Evolutionary conservation across 2,888 invertebrate genomes (phyloP).

Genomic region (Aspidapion aeneum): DNA sequence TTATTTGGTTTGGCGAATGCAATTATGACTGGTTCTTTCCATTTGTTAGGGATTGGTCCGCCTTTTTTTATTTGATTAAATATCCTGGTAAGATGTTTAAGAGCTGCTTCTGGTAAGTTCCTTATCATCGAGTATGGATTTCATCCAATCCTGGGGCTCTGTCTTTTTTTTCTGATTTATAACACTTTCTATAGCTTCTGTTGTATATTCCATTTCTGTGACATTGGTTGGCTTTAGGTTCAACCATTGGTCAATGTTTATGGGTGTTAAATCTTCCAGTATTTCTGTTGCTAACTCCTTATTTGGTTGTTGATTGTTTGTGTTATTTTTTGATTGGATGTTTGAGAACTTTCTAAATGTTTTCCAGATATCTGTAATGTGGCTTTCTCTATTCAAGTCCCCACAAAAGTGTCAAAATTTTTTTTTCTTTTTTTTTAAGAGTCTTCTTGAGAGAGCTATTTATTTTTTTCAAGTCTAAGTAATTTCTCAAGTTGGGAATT

Average conservation of each 20-base stretch:
- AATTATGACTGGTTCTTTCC: too few species aligned
- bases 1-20: too few species aligned
- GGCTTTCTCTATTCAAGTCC: background rate
- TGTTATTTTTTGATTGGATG: background rate
- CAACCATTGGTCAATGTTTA: background rate
- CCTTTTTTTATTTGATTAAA: too few species aligned
- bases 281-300: background rate
- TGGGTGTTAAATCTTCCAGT: background rate
- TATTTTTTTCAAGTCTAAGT: background rate
- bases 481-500: background rate
- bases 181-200: background rate
- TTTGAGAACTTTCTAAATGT: background rate
- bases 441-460: background rate
- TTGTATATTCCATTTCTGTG: background rate
- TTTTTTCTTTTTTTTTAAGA: background rate
- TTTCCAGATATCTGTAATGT: background rate
- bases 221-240: background rate
- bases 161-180: background rate
- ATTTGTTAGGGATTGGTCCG: too few species aligned
- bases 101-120: too few species aligned
- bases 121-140: background rate
- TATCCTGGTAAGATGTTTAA: too few species aligned
- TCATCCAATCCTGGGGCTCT: background rate
- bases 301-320: background rate
- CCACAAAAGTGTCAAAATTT: background rate